phyloP scores from a whole-genome alignment of 2,888 invertebrate species.

The Chrysodeixis includens region DNA sequence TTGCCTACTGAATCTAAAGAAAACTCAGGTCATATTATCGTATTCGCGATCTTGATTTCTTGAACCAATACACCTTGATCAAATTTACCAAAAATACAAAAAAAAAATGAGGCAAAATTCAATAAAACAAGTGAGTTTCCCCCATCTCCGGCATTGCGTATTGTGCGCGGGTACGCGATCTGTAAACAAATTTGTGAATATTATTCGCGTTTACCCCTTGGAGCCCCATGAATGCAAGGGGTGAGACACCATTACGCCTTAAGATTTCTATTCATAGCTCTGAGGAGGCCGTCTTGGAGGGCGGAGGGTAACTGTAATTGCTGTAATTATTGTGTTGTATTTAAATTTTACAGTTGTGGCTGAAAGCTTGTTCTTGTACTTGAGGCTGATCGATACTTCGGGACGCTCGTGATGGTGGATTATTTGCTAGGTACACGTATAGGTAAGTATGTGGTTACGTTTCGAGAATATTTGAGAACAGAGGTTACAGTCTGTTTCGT shows the following conservation, averaged over 20 bases:
- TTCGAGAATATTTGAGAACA: background rate
- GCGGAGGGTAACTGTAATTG: conserved; percentile 69
- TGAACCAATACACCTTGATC: background rate
- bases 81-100: conserved; percentile 8
- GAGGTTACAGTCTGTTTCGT: background rate
- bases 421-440: background rate
- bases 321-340: conserved; percentile 59
- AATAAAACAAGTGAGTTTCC: conserved; percentile 54
- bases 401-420: background rate
- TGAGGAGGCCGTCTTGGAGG: conserved; percentile 75
- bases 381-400: background rate
- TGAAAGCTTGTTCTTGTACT: background rate
- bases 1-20: too few species aligned
- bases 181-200: conserved; percentile 88
- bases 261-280: conserved; percentile 85
- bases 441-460: background rate
- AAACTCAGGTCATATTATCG: too few species aligned
- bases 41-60: too few species aligned
- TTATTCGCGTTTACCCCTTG: conserved; percentile 80
- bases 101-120: conserved; percentile 31
- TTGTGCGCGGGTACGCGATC: conserved; percentile 70
- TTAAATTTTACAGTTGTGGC: conserved; percentile 9
- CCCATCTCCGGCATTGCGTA: conserved; percentile 57
- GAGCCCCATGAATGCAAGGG: conserved; percentile 82
- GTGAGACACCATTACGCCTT: conserved; percentile 75